Evolutionary conservation across 35 echinoderm and acorn worm species (phyloP).

Genomic region (Hemicentrotus pulcherrimus): DNA sequence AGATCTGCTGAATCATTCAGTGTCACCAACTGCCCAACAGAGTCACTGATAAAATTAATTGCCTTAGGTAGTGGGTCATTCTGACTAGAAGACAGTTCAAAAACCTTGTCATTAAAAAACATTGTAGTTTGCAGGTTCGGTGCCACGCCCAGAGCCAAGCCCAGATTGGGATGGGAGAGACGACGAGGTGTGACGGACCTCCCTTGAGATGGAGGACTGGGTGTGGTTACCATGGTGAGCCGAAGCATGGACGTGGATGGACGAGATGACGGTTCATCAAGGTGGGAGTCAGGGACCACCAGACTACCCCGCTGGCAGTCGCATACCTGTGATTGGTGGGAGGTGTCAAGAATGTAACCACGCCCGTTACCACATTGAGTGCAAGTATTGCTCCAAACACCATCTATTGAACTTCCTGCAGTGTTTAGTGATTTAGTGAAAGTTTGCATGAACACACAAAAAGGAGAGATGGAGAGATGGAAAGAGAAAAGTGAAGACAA

Average conservation of each 20-base stretch:
- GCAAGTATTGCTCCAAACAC: conserved; percentile 58
- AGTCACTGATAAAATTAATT: conserved; percentile 80
- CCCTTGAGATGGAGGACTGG: neutral
- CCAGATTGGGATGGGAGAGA: neutral
- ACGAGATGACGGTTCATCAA: neutral
- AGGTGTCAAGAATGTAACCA: conserved; percentile 52
- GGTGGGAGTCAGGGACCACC: neutral
- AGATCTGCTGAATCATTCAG: conserved; percentile 62
- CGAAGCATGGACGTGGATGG: conserved; percentile 16
- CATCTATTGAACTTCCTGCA: conserved; percentile 58
- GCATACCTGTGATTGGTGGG: conserved; percentile 45
- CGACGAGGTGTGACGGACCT: neutral
- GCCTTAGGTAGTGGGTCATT: conserved; percentile 67
- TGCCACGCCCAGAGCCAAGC: neutral
- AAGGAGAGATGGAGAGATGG: neutral
- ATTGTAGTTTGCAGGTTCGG: neutral
- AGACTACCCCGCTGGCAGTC: conserved; percentile 51
- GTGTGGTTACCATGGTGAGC: neutral
- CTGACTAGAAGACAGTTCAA: neutral
- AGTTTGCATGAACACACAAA: neutral
- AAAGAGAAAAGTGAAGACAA: neutral
- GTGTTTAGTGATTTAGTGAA: neutral
- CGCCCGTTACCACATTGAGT: conserved; percentile 49
- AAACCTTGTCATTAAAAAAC: neutral
- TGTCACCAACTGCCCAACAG: conserved; percentile 68